Conservation (phyloP, 2,113 vertebrate species). For the Macheiramphus alcinus region DNA sequence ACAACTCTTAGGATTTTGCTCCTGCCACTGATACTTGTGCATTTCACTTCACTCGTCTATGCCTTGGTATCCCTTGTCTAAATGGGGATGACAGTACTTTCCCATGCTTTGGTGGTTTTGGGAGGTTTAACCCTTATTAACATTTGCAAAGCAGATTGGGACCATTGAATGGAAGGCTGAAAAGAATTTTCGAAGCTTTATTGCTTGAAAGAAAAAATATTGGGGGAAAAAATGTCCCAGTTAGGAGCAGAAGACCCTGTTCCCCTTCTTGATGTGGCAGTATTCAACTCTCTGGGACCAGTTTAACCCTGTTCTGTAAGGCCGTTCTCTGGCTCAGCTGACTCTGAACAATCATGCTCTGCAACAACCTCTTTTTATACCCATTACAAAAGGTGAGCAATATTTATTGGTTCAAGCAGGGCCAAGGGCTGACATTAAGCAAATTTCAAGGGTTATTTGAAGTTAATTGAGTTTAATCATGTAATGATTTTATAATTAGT, state of each 20-base stretch:
- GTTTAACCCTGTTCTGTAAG: not conserved
- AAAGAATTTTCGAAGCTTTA: not conserved
- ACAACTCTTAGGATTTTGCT: not conserved
- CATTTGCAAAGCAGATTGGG: slow-evolving; percentile 25
- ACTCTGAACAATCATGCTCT: not conserved
- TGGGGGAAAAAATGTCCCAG: not conserved
- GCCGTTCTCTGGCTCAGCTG: not conserved
- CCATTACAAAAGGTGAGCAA: slow-evolving; percentile 59
- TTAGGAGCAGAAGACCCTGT: not conserved
- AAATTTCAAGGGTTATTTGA: slow-evolving; percentile 76
- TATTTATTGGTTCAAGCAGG: slow-evolving; percentile 62
- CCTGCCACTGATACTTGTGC: not conserved
- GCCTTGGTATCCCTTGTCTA: not conserved
- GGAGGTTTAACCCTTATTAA: slow-evolving; percentile 32
- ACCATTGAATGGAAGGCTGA: not conserved
- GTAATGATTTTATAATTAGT: slow-evolving; percentile 74
- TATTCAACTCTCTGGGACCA: not conserved
- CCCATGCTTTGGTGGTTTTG: not conserved
- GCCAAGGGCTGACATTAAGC: slow-evolving; percentile 73
- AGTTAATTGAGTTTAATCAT: slow-evolving; percentile 80
- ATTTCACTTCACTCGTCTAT: not conserved
- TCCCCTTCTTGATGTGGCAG: not conserved
- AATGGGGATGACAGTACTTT: not conserved
- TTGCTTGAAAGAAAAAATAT: slow-evolving; percentile 4
- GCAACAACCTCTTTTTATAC: slow-evolving; percentile 2